Base-by-base conservation (phyloP, 1,140 invertebrate genomes). In the Drosophila funebris region DNA sequence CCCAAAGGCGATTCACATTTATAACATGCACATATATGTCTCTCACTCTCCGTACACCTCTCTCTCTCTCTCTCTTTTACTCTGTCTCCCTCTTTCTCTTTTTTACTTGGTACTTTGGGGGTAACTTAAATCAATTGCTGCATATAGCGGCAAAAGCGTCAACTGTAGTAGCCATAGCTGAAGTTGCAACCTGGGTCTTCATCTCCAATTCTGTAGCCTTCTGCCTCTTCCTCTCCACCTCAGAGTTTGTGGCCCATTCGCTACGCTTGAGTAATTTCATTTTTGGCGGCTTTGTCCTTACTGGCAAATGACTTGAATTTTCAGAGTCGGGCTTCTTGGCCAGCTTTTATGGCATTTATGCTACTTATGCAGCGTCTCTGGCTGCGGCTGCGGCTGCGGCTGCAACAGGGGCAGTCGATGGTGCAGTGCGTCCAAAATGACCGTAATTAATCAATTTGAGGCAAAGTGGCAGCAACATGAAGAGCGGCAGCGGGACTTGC, bases 391-490 rank as follows among this genome's bases (percentile, higher is more conserved):
- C 22, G 6, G 20, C 57, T 54, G 52, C 11, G 0, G 24, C 33
- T 31, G 36, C 36, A 44, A 61, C 54, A 20, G 37, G 5, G 20
- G 71, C 24, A n/a, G 14, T 11, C 13, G 43, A n/a, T 58, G 54
- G 22, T 57, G 54, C 67, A 48, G 46, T 41, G 63, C 64, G 13
- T 46, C 57, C 60, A 67, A 79, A 88, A 88, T 88, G 79, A 88
- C 83, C 83, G 83, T 88, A 88, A 88, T 88, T 88, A 88, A 88
- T 88, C 83, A 88, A 88, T 88, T 88, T 88, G 54, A 68, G 69
- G 69, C 79, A 88, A 88, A 82, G 77, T 79, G 83, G 83, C 76
- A 79, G 84, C 83, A 68, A 57, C 56, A 27, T 13, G 9, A 18
- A 7, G 11, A 27, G 44, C 1, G 11, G 64, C 37, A 14, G n/a